Base-by-base conservation (phyloP, 2,113 vertebrate species). In the Hemiprocne comata region DNA sequence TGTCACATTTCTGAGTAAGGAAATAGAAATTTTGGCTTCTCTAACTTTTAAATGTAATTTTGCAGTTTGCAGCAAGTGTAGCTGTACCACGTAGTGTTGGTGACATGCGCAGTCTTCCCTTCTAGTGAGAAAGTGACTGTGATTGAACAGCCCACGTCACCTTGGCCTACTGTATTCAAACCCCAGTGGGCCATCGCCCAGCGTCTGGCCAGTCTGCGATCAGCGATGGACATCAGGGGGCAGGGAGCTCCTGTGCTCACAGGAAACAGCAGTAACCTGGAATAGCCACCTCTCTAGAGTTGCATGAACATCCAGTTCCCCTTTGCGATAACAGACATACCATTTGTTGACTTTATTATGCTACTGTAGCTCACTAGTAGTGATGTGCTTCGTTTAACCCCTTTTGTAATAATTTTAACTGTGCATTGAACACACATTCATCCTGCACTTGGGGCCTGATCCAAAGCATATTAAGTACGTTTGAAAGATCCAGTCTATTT, bases 71-170 rank as follows among this genome's bases (percentile, higher is more conserved):
- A 85, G 85, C 85, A 76, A 54, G 75, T n/a, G 60, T 79, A 80
- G 74, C 60, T 89, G 66, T 91, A 51, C 77, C 50, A 6, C 53
- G 36, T 89, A 81, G 93, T 54, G 54, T 90, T 95, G 87, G 78
- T 66, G 46, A 74, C 78, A 83, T 51, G 54, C 87, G 62, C 8
- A 95, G 90, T 55, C 58, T 95, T 93, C 78, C 90, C 75, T 96
- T 88, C 90, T 94, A 94, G 87, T 64, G 89, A 93, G 89, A 80
- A 73, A 38, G 93, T 95, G 94, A 33, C 50, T 51, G 72, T 90
- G 92, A 80, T 23, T 58, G 96, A 86, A 66, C 92, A 94, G 75
- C 91, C 73, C 54, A 4, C 5, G 1, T 25, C 62, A 29, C 70
- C 89, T 5, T 85, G 91, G 73, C 84, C 62, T 50, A 51, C 89